phyloP scores from a whole-genome alignment of 2,113 vertebrate species.

The Anguilla japonica region DNA sequence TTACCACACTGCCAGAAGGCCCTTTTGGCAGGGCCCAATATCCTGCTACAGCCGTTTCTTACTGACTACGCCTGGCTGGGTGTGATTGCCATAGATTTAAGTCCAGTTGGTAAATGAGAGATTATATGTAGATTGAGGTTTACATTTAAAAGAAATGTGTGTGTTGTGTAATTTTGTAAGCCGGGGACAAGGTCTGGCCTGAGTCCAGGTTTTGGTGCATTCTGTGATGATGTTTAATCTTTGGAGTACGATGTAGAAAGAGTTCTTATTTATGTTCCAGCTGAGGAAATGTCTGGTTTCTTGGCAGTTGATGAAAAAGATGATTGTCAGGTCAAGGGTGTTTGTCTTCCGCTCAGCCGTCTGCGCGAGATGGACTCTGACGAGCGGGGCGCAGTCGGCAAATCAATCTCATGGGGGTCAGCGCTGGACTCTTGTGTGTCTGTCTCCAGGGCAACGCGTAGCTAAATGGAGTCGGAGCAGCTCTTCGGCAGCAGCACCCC shows the following conservation, averaged over 20 bases:
- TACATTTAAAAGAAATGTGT: too few species aligned
- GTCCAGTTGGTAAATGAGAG: too few species aligned
- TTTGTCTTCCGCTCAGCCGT: not conserved
- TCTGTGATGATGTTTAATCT: not conserved
- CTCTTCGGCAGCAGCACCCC: slow-evolving; percentile 94
- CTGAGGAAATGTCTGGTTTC: not conserved
- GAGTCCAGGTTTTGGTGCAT: not conserved
- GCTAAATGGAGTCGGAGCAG: slow-evolving; percentile 99
- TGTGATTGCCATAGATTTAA: too few species aligned
- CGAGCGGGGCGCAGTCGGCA: not conserved
- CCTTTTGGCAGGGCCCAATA: not conserved
- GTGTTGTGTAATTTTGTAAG: not conserved
- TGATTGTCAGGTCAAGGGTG: not conserved
- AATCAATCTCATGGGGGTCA: not conserved
- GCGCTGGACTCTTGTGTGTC: not conserved
- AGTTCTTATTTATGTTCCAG: not conserved
- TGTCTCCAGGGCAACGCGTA: slow-evolving; percentile 71
- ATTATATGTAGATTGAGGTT: too few species aligned
- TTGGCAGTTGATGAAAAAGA: not conserved
- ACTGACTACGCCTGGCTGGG: not conserved
- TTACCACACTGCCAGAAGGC: not conserved
- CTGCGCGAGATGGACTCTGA: not conserved
- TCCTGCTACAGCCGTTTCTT: not conserved
- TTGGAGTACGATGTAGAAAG: not conserved
- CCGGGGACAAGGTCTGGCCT: not conserved